Evolutionary conservation across 1,140 invertebrate species (phyloP), one percentile per base, ranked within the genome.

Genomic region (Temnothorax curvispinosus): DNA sequence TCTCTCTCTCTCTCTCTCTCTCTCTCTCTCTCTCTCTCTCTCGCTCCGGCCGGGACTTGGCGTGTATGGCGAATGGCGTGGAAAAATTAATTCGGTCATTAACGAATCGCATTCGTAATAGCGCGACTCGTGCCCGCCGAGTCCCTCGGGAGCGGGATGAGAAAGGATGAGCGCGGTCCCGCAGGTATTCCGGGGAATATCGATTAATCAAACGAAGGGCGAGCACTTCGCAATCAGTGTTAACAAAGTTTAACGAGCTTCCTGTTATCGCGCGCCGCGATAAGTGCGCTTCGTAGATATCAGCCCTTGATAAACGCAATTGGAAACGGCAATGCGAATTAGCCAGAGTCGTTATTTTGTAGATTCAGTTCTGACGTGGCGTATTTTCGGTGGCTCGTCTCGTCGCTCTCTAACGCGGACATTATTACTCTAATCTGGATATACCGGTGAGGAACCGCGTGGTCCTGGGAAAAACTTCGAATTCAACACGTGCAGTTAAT

Each of bases 21-120:
- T 27, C 27, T 27, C 27, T 27, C 27, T 27, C 1, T 27, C 27
- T 27, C 27, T 27, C 21, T 50, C 50, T n/a, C 18, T 60, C 60
- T 62, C 84, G 58, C 60, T 77, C 27, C 64, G 69, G 44, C 11
- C 74, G 58, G 71, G 76, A 58, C 86, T 82, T 87, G 87, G 87
- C 84, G 87, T 88, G 86, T 88, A 77, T 76, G 56, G 75, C 78
- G 77, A 81, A 77, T 86, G 86, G 86, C 86, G 88, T 84, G 89
- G 90, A 93, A 93, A 93, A 93, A 93, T 93, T 92, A 93, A 93
- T 93, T 92, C 92, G 91, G 91, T 92, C 91, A 92, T 93, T 91
- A 92, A 91, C 89, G 90, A 92, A 91, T 92, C 91, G 89, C 90
- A 91, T 90, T 88, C 88, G 89, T 89, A 85, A 91, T 82, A 76